phyloP scores from a whole-genome alignment of 2,113 vertebrate species.

The Prolemur simus region DNA sequence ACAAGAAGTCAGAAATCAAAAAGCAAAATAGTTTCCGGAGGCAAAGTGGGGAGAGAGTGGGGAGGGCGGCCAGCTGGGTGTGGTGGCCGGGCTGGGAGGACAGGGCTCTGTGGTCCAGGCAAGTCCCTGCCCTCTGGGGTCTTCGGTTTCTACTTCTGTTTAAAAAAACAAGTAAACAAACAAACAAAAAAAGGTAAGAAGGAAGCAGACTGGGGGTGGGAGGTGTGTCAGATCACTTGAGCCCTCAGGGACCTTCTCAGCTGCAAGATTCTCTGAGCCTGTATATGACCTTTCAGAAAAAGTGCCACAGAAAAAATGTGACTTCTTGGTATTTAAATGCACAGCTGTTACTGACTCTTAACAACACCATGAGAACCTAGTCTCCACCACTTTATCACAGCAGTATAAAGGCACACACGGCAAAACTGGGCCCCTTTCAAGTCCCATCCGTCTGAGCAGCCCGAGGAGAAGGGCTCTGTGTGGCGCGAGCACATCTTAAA shows the following conservation, averaged over 20 bases:
- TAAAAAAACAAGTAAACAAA: not conserved
- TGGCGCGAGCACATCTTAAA: accelerated
- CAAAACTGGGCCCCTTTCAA: not conserved
- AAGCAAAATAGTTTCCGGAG: conserved; percentile 68
- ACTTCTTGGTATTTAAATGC: not conserved
- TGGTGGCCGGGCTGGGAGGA: not conserved
- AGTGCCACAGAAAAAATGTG: not conserved
- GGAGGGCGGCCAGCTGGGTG: not conserved
- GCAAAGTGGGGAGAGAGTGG: not conserved
- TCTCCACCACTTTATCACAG: not conserved
- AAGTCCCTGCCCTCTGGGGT: not conserved
- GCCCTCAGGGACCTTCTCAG: not conserved
- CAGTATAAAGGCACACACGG: not conserved
- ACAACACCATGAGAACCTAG: not conserved
- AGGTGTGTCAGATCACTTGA: not conserved
- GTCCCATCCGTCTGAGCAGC: not conserved
- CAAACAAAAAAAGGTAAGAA: not conserved
- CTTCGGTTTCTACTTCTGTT: not conserved
- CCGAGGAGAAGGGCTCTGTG: not conserved
- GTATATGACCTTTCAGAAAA: not conserved
- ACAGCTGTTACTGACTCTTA: not conserved
- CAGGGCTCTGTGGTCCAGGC: not conserved
- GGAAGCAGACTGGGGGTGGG: not conserved
- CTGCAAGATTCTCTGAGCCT: not conserved
- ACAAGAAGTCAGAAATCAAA: conserved; percentile 75